Conservation (phyloP, 2,113 vertebrate genomes). For the Meles meles region DNA sequence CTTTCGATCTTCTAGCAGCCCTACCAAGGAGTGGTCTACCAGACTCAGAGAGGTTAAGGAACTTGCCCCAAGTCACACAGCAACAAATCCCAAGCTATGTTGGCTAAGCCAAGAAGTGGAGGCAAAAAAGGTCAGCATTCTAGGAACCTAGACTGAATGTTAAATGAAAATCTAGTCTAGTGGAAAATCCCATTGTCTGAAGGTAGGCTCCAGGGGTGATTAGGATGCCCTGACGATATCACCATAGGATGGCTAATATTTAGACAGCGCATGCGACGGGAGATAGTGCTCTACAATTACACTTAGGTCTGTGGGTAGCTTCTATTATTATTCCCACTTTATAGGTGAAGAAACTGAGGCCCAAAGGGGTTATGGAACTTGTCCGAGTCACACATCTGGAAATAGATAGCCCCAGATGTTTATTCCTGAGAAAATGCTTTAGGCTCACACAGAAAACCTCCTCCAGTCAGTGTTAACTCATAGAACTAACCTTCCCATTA, state of each 20-base stretch:
- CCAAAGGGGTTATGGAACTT: background rate
- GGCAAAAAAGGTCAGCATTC: background rate
- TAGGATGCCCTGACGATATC: background rate
- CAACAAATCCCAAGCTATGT: background rate
- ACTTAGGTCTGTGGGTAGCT: accelerated
- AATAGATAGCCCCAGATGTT: background rate
- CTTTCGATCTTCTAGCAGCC: background rate
- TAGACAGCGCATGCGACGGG: background rate
- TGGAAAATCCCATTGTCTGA: background rate
- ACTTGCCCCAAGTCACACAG: background rate
- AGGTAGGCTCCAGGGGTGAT: background rate
- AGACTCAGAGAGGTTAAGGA: constrained; percentile 28
- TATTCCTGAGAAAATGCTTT: background rate
- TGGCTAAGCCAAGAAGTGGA: background rate
- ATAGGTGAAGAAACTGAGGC: background rate
- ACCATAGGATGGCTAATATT: background rate
- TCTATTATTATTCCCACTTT: background rate
- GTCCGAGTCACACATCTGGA: background rate
- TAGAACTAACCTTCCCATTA: background rate
- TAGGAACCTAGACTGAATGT: background rate
- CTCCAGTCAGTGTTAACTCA: background rate
- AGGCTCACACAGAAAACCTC: background rate
- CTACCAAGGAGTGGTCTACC: background rate
- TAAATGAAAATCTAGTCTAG: background rate
- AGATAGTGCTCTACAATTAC: accelerated